These are phyloP conservation scores for Tiliacea citrago DNA, from an alignment of 2,888 invertebrate species.

Conservation along the genomic window DNA sequence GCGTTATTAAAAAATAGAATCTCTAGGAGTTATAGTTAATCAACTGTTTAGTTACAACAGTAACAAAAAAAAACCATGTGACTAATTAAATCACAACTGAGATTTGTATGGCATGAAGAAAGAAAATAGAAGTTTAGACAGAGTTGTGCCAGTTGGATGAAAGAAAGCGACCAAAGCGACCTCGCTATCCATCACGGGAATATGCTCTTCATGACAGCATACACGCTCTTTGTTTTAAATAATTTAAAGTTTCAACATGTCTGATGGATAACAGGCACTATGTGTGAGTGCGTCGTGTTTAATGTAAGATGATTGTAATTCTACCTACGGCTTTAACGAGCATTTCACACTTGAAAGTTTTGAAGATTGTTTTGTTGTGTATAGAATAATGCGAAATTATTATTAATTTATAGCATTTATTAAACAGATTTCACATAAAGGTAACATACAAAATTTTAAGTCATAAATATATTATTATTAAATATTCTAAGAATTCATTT, in stretches of 20 bases:
- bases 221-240: conserved; percentile 35
- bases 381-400: conserved; percentile 88
- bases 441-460: conserved; percentile 88
- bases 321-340: conserved; percentile 45
- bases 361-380: conserved; percentile 72
- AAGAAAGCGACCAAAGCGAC: conserved; percentile 78
- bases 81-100: conserved; percentile 81
- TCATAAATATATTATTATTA: conserved; percentile 88
- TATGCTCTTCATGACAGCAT: conserved; percentile 29
- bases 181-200: conserved; percentile 74
- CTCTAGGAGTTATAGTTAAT: conserved; percentile 83
- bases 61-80: conserved; percentile 80
- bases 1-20: conserved; percentile 66
- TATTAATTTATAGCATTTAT: conserved; percentile 89
- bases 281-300: conserved; percentile 78
- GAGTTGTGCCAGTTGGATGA: conserved; percentile 83
- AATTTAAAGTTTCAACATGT: conserved; percentile 33
- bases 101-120: conserved; percentile 80
- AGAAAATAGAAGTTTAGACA: conserved; percentile 81
- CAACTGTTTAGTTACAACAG: conserved; percentile 88
- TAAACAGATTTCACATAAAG: conserved; percentile 89
- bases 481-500: conserved; percentile 81
- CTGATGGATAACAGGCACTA: conserved; percentile 77
- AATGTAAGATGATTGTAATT: conserved; percentile 66
- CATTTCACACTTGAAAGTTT: conserved; percentile 58